phyloP scores from a whole-genome alignment of 1,140 invertebrate species.

The Scaptomyza graminum region DNA sequence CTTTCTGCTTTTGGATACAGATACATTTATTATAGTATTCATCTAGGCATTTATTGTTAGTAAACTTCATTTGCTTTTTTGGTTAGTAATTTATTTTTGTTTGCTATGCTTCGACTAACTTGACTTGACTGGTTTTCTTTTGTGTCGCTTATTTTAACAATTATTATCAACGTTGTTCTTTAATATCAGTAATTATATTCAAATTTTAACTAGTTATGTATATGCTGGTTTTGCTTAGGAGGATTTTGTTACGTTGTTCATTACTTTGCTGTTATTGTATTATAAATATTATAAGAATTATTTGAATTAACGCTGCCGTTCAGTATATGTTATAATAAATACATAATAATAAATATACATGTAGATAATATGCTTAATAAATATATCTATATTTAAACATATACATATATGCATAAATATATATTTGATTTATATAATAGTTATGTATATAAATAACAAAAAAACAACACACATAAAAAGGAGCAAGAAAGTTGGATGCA shows the following conservation, averaged over 20 bases:
- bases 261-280: slow-evolving; percentile 58
- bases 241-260: slow-evolving; percentile 69
- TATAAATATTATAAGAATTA: slow-evolving; percentile 47
- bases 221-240: slow-evolving; percentile 69
- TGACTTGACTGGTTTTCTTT: slow-evolving; percentile 73
- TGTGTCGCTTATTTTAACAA: slow-evolving; percentile 57
- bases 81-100: slow-evolving; percentile 59
- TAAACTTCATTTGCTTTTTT: slow-evolving; percentile 58
- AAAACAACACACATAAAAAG: slow-evolving; percentile 81
- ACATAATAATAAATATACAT: slow-evolving; percentile 83
- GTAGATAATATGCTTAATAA: slow-evolving; percentile 82
- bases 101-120: slow-evolving; percentile 77
- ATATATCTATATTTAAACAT: slow-evolving; percentile 61
- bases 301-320: slow-evolving; percentile 61
- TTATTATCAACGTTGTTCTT: slow-evolving; percentile 66
- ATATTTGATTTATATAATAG: slow-evolving; percentile 61
- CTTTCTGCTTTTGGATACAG: slow-evolving; percentile 20
- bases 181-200: slow-evolving; percentile 57
- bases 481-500: slow-evolving; percentile 73
- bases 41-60: slow-evolving; percentile 64
- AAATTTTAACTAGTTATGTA: slow-evolving; percentile 75
- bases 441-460: slow-evolving; percentile 81
- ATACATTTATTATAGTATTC: slow-evolving; percentile 26
- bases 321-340: slow-evolving; percentile 81
- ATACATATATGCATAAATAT: slow-evolving; percentile 46